Evolutionary conservation across 2,888 invertebrate species (phyloP), one percentile per base, ranked within the genome.

Genomic region (Lithosia quadra): DNA sequence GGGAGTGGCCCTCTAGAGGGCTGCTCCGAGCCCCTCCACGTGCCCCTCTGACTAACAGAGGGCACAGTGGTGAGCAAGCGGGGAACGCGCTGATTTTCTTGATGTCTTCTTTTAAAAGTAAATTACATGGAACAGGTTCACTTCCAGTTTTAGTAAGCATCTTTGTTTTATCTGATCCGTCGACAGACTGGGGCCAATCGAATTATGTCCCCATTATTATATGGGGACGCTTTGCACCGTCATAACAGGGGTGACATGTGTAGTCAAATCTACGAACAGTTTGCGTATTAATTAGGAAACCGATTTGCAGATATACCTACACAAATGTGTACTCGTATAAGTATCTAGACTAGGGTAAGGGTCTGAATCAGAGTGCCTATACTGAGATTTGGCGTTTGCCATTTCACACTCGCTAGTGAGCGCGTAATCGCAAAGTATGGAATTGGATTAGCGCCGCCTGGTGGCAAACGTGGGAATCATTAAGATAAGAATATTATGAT

Each of bases 131-230:
- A 49, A 49, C 49, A 2, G n/a, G 15, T n/a, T 28, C 81, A 36
- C 74, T 62, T 83, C 79, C 61, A 78, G 75, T 68, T 34, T 7
- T 5, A 55, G 10, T 60, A 34, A 70, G 70, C 34, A 71, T 83
- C 81, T 34, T 34, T 58, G 79, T 75, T 71, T 76, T 67, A 81
- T 83, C 76, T 81, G 81, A 84, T 86, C 82, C 85, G 80, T 82
- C 87, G 87, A 87, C 89, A 90, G 91, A 89, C 92, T 91, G 92
- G 86, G 84, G 82, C 88, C 92, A 93, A 94, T 94, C 91, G 91
- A 94, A 90, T 94, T 94, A 94, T 86, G 88, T 87, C 87, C 87
- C 91, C 90, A 92, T 93, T 93, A 94, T 92, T 92, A 92, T 92
- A 92, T 90, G 90, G 92, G 92, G 91, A 88, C 86, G 90, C 84